Percentiles rank a stretch among this genome's conserved stretches.
Evolutionary conservation across 2,797 vertebrate species (phyloP).

Genomic region (Selene dorsalis): DNA sequence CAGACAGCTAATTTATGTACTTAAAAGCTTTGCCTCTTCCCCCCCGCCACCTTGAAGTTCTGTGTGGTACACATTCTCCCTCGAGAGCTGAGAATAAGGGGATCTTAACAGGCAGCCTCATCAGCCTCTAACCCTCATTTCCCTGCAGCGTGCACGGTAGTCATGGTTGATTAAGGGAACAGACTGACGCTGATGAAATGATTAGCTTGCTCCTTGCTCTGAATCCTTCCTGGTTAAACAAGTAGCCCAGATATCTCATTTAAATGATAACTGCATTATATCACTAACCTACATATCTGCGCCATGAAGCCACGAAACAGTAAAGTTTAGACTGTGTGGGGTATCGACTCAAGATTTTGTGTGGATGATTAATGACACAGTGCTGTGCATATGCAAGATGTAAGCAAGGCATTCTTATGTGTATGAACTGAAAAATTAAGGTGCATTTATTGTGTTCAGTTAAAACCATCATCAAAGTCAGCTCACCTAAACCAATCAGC

Average conservation of each 20-base stretch:
- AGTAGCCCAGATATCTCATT: conserved; percentile 18
- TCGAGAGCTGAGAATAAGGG: conserved; percentile 47
- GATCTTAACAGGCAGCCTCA: conserved; percentile 44
- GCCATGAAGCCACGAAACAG: conserved; percentile 48
- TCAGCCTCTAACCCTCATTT: conserved; percentile 53
- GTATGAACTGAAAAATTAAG: not conserved
- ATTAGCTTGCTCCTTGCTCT: conserved; percentile 50
- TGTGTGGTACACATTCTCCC: conserved; percentile 55
- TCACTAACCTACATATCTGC: conserved; percentile 51
- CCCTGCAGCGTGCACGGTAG: conserved; percentile 20
- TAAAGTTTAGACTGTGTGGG: conserved; percentile 29
- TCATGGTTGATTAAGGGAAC: conserved; percentile 60
- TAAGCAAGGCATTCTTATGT: not conserved
- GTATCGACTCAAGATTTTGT: conserved; percentile 7
- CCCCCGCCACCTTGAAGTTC: conserved; percentile 49
- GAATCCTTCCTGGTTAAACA: conserved; percentile 33
- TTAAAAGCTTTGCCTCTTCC: conserved; percentile 63
- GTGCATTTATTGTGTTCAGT: not conserved
- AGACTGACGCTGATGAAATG: conserved; percentile 62
- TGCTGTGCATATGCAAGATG: not conserved
- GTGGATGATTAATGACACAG: conserved; percentile 22
- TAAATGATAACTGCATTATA: conserved; percentile 47
- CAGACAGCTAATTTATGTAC: conserved; percentile 68
- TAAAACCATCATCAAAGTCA: not conserved
- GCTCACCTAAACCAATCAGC: not conserved